Evolutionary conservation across 1,140 invertebrate species (phyloP).

Genomic region (Mylabris phalerata): DNA sequence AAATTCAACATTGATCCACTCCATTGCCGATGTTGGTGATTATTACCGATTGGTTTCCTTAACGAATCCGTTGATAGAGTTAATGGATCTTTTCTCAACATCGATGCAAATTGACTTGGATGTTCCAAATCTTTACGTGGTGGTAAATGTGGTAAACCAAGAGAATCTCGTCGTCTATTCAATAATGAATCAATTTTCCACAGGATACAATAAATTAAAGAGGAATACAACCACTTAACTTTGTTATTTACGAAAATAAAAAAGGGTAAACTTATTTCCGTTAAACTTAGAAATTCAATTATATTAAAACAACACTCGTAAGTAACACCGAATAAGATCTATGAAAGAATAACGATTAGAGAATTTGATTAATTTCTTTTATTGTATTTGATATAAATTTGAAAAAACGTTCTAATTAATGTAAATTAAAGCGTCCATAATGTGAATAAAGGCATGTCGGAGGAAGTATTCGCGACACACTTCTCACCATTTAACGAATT

Average conservation of each 20-base stretch:
- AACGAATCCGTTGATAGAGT: conserved; percentile 52
- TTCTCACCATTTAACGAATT: not conserved
- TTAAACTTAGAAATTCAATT: too few relatives aligned
- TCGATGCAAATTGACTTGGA: conserved; percentile 60
- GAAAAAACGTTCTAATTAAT: too few relatives aligned
- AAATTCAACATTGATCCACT: conserved; percentile 40
- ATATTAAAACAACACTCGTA: too few relatives aligned
- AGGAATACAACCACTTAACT: too few relatives aligned
- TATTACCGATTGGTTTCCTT: conserved; percentile 36
- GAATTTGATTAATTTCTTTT: too few relatives aligned
- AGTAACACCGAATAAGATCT: too few relatives aligned
- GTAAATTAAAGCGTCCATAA: too few relatives aligned
- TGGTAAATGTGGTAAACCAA: conserved; percentile 49
- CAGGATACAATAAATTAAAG: too few relatives aligned
- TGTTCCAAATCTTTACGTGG: conserved; percentile 53
- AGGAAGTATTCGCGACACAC: conserved; percentile 2
- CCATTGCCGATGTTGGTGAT: conserved; percentile 39
- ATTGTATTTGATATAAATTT: too few relatives aligned
- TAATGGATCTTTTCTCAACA: conserved; percentile 51
- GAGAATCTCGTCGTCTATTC: conserved; percentile 49
- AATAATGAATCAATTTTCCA: not conserved
- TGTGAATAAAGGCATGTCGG: conserved; percentile 3
- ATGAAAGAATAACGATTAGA: too few relatives aligned
- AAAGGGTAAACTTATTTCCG: too few relatives aligned
- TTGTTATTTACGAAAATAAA: too few relatives aligned